phyloP scores from a whole-genome alignment of 2,797 vertebrate genomes.

The Crenuchus spilurus region DNA sequence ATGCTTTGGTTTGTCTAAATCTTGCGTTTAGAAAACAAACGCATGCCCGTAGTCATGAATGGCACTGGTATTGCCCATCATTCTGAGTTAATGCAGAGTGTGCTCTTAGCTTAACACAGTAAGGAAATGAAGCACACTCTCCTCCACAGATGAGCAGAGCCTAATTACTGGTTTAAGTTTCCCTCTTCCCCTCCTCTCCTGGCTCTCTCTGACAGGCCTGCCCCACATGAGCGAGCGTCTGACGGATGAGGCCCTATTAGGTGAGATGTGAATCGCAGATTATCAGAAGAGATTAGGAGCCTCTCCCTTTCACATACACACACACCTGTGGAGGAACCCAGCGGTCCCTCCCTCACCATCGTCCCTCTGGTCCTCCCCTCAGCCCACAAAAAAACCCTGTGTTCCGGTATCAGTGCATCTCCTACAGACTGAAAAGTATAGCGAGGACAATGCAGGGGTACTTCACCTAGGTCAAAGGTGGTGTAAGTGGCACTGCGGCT shows the following conservation, averaged over 20 bases:
- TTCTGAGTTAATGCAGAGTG: not conserved
- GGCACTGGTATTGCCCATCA: not conserved
- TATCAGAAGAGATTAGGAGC: conserved; percentile 56
- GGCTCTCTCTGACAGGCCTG: conserved; percentile 50
- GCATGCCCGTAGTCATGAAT: not conserved
- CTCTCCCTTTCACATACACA: conserved; percentile 50
- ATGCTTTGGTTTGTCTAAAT: no score
- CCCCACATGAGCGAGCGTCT: conserved; percentile 51
- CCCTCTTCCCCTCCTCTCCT: conserved; percentile 45
- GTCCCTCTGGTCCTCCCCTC: conserved; percentile 20
- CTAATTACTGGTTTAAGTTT: conserved; percentile 63
- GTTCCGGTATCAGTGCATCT: conserved; percentile 27
- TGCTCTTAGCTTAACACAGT: conserved; percentile 60
- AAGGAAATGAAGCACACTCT: conserved; percentile 53
- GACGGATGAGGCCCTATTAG: conserved; percentile 62
- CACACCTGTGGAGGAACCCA: conserved; percentile 44
- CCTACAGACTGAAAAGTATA: conserved; percentile 8
- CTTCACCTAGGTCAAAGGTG: conserved; percentile 44
- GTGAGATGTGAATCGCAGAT: conserved; percentile 58
- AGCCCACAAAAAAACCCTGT: conserved; percentile 40
- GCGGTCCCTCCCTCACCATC: conserved; percentile 6
- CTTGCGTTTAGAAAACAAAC: conserved; percentile 2
- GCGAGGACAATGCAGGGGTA: conserved; percentile 11
- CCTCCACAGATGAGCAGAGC: conserved; percentile 53
- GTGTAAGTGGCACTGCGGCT: conserved; percentile 12